A percentile compares a stretch with the other conserved stretches of the same genome.
These are phyloP conservation scores for Cetoscarus ocellatus DNA, from an alignment of 2,797 vertebrate species.

Conservation along the genomic window DNA sequence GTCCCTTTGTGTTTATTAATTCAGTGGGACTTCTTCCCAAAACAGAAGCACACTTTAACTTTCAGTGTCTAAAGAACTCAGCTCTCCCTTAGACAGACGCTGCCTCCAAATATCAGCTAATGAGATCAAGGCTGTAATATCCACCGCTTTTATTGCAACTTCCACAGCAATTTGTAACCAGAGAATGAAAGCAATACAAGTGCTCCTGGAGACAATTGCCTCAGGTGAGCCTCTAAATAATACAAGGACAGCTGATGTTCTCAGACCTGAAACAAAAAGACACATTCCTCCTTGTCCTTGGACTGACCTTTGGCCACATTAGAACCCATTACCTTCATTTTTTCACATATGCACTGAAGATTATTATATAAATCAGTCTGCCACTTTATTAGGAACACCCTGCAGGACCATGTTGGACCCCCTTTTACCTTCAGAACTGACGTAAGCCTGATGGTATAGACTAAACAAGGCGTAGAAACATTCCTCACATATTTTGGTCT, in stretches of 20 bases:
- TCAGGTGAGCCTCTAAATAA: constrained; percentile 25
- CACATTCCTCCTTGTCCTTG: constrained; percentile 27
- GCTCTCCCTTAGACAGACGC: background rate
- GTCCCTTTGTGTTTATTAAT: constrained; percentile 14
- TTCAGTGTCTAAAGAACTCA: background rate
- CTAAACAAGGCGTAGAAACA: no score
- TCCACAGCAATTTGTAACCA: constrained; percentile 34
- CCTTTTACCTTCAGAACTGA: no score
- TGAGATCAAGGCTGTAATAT: background rate
- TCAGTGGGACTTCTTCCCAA: background rate
- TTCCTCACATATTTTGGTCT: no score
- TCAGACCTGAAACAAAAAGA: constrained; percentile 23
- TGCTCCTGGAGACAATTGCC: constrained; percentile 42
- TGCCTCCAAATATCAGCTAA: background rate
- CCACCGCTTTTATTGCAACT: constrained; percentile 3
- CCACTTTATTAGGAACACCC: no score
- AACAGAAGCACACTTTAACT: background rate
- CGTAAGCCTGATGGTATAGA: no score
- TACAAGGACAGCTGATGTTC: constrained; percentile 11
- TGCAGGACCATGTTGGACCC: no score
- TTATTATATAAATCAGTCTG: no score
- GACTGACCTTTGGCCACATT: background rate
- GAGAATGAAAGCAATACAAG: constrained; percentile 34
- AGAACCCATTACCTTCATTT: background rate
- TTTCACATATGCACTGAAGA: background rate